Evolutionary conservation across 2,113 vertebrate genomes (phyloP).

Genomic region (Argyrosomus japonicus): DNA sequence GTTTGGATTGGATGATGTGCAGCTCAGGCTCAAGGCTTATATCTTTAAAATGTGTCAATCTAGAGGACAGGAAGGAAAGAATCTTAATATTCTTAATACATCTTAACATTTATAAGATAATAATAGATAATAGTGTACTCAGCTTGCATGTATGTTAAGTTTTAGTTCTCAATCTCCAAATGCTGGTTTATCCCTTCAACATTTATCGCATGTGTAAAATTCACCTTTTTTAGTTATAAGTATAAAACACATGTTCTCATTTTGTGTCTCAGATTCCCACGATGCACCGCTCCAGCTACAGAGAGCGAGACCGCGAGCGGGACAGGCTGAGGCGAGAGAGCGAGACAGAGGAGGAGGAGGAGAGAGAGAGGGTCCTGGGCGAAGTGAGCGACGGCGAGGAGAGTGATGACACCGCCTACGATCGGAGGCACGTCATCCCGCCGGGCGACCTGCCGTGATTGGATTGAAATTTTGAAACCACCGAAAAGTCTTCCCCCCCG

Average conservation of each 20-base stretch:
- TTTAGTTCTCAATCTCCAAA: neutral
- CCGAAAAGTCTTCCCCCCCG: neutral
- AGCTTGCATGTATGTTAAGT: neutral
- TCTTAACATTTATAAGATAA: too few relatives aligned
- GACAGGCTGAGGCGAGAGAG: constrained; percentile 75
- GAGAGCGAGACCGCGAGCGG: constrained; percentile 70
- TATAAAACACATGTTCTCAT: neutral
- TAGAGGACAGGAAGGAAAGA: too few relatives aligned
- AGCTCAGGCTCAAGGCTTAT: too few relatives aligned
- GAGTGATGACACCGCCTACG: constrained; percentile 85
- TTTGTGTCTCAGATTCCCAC: constrained; percentile 69
- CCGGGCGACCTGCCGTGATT: constrained; percentile 80
- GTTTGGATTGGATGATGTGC: too few relatives aligned
- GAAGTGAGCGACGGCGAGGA: constrained; percentile 83
- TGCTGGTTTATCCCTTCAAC: neutral
- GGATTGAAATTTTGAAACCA: neutral
- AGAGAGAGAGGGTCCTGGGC: constrained; percentile 74
- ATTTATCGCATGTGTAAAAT: neutral
- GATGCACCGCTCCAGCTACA: constrained; percentile 61
- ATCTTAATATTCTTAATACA: too few relatives aligned
- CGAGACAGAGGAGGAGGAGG: constrained; percentile 83
- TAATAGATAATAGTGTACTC: too few relatives aligned
- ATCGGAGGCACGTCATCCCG: constrained; percentile 77
- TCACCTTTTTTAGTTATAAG: neutral
- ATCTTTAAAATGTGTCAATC: too few relatives aligned